These are phyloP conservation scores for Dolomedes plantarius DNA, from an alignment of 2,888 invertebrate genomes.

Conservation along the genomic window DNA sequence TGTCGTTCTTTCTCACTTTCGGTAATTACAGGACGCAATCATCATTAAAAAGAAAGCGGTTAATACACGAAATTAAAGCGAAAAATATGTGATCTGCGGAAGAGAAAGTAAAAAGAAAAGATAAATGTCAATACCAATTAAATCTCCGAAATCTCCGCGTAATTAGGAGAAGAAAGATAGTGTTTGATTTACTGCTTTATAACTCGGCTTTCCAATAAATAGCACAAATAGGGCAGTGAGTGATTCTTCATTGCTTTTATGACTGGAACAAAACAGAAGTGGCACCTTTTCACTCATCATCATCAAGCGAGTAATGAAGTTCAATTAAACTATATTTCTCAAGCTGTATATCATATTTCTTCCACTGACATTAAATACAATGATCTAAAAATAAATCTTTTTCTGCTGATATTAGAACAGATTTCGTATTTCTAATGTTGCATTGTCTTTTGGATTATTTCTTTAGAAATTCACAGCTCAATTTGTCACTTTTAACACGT, in stretches of 20 bases:
- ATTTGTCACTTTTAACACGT: too few relatives aligned
- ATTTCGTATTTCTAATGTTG: too few relatives aligned
- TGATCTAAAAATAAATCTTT: too few relatives aligned
- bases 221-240: too few relatives aligned
- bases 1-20: background rate
- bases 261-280: background rate
- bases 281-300: background rate
- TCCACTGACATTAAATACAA: too few relatives aligned
- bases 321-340: background rate
- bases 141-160: background rate
- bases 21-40: background rate
- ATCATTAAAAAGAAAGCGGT: conserved; percentile 2
- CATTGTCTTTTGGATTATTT: too few relatives aligned
- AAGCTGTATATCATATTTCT: too few relatives aligned
- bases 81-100: background rate
- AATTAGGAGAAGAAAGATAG: background rate
- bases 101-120: background rate
- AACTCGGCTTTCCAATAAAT: background rate
- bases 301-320: background rate
- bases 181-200: background rate
- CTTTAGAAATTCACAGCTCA: too few relatives aligned
- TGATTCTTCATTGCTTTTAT: background rate
- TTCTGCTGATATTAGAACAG: too few relatives aligned
- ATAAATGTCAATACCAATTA: background rate
- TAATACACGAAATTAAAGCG: background rate